Conservation (phyloP, 1,140 invertebrate genomes). For the Diabrotica undecimpunctata region DNA sequence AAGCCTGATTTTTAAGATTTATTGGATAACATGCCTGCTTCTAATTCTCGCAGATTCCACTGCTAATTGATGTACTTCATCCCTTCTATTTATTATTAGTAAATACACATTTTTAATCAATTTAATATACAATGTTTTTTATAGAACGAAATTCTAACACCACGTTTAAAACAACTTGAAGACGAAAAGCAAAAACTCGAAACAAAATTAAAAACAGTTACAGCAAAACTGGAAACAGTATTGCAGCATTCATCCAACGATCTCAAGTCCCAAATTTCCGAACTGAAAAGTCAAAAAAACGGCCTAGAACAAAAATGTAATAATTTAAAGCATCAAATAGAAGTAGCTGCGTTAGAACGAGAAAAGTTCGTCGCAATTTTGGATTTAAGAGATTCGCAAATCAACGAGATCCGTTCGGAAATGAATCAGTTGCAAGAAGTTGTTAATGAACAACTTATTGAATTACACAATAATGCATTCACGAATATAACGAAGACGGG, state of each 20-base stretch:
- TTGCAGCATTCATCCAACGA: slow-evolving; percentile 11
- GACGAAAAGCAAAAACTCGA: slow-evolving; percentile 27
- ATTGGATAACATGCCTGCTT: too few relatives aligned
- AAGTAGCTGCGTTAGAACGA: slow-evolving; percentile 38
- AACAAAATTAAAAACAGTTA: slow-evolving; percentile 5
- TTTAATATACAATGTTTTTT: background rate
- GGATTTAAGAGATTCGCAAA: slow-evolving; percentile 38
- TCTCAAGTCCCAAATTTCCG: slow-evolving; percentile 31
- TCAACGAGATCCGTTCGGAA: slow-evolving; percentile 43
- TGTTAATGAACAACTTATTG: slow-evolving; percentile 39
- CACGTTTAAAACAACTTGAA: slow-evolving; percentile 27
- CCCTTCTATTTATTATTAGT: too few relatives aligned
- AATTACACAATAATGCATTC: slow-evolving; percentile 35
- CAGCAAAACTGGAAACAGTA: slow-evolving; percentile 13
- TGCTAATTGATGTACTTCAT: too few relatives aligned
- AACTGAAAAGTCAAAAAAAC: slow-evolving; percentile 36
- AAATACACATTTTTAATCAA: too few relatives aligned
- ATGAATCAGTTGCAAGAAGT: slow-evolving; percentile 43
- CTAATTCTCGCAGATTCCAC: too few relatives aligned
- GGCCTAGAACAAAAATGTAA: slow-evolving; percentile 31
- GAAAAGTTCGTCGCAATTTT: slow-evolving; percentile 43
- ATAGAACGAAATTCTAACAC: slow-evolving; percentile 22
- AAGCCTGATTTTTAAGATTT: too few relatives aligned
- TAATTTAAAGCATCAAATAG: slow-evolving; percentile 38
- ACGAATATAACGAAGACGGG: slow-evolving; percentile 7